phyloP scores from a whole-genome alignment of 1,140 invertebrate species.

The Ceratina japonica region DNA sequence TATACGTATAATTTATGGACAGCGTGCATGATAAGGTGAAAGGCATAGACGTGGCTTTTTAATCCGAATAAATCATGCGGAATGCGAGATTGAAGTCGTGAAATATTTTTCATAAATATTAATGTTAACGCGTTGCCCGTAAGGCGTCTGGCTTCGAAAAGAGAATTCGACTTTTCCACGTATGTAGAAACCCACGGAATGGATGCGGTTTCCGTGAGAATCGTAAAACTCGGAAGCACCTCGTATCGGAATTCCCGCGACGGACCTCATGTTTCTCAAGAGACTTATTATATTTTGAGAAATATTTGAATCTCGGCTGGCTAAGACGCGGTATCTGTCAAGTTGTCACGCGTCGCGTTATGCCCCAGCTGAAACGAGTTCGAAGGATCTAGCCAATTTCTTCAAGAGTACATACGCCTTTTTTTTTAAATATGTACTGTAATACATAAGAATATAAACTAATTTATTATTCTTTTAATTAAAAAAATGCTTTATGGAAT shows the following conservation, averaged over 20 bases:
- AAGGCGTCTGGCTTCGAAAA: conserved; percentile 2
- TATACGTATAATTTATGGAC: too few species aligned
- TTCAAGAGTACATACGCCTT: too few species aligned
- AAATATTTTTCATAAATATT: conserved; percentile 30
- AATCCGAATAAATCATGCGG: background rate
- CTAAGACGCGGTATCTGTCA: background rate
- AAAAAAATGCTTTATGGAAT: too few species aligned
- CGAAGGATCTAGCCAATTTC: background rate
- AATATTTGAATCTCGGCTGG: conserved; percentile 27
- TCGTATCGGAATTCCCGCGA: conserved; percentile 27
- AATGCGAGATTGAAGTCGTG: background rate
- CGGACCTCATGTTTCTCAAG: conserved; percentile 39
- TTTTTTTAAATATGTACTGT: background rate
- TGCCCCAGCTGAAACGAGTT: background rate
- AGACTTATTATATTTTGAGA: conserved; percentile 39
- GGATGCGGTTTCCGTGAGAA: conserved; percentile 24
- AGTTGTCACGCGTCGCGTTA: background rate
- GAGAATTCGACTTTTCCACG: conserved; percentile 19
- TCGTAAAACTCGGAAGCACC: conserved; percentile 25
- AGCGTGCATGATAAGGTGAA: too few species aligned
- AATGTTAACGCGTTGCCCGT: conserved; percentile 4
- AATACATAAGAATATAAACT: too few species aligned
- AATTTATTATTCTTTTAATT: too few species aligned
- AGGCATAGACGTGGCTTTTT: too few species aligned
- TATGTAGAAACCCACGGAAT: conserved; percentile 2